Base-by-base conservation (phyloP, 2,113 vertebrate genomes). In the Sula dactylatra region DNA sequence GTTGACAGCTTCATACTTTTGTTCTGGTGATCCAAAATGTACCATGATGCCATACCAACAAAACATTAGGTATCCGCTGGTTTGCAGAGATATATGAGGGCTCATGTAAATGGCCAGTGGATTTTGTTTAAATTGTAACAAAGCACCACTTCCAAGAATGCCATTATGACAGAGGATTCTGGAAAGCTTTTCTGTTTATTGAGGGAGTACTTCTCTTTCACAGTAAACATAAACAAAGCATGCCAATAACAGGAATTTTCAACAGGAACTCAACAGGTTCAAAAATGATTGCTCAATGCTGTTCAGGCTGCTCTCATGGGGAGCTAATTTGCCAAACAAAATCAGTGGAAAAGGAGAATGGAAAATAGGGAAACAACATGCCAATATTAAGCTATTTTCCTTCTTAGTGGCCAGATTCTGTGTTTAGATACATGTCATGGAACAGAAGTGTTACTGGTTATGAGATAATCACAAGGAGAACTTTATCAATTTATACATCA, bases 181-280 rank as follows among this genome's bases (percentile, higher is more conserved):
- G 69, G 62, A 91, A 91, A 82, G 55, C 56, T 91, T 55, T 82
- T 86, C 56, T 90, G 66, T 95, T 94, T 90, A 88, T 76, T 73
- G 65, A 82, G 15, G 84, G 52, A 87, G 8, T 47, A 77, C 34
- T 93, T 88, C 16, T 83, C 61, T 87, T 94, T 56, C 81, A 55
- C 71, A 87, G 61, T 83, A 96, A 95, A 87, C 47, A 94, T 59
- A 85, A 96, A 84, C 67, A 88, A 90, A 88, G 42, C 55, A 70
- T 22, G 55, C 82, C 61, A 86, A 31, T 69, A 69, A 81, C 31
- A 72, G 56, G 66, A 40, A 80, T 89, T 90, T 90, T 90, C 79
- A 88, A 78, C 36, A 76, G 66, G 78, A 95, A 93, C 61, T 58
- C 50, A 56, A 69, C 29, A 81, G 59, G 78, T 79, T 87, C 45